Percentiles rank a stretch among this genome's conserved stretches.
Evolutionary conservation across 2,113 vertebrate species (phyloP).

Genomic region (Petromus typicus): DNA sequence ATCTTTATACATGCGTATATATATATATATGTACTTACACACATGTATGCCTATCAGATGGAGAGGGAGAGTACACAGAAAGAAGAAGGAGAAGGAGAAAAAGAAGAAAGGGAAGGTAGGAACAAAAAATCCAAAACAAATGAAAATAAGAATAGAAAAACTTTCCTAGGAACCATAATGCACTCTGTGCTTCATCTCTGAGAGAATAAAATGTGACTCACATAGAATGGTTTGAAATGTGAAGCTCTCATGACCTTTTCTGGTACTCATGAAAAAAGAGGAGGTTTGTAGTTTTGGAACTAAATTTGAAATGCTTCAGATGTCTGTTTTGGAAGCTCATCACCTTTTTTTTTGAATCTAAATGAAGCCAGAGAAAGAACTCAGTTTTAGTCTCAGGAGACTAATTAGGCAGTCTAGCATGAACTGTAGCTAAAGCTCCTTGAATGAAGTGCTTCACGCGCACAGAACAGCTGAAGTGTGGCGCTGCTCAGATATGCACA

Average conservation of each 20-base stretch:
- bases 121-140: not conserved
- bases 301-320: not conserved
- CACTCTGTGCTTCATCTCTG: not conserved
- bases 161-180: not conserved
- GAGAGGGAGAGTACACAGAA: too few relatives aligned
- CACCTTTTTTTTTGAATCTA: slow-evolving; percentile 24
- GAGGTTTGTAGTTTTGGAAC: not conserved
- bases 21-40: not conserved
- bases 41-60: not conserved
- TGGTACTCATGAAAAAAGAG: not conserved
- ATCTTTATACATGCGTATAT: not conserved
- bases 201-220: not conserved
- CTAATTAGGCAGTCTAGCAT: slow-evolving; percentile 65
- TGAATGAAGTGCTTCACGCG: not conserved
- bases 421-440: not conserved
- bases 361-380: slow-evolving; percentile 58
- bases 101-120: not conserved
- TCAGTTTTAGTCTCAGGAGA: slow-evolving; percentile 68
- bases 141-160: not conserved
- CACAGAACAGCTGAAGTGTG: not conserved
- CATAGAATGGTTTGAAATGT: not conserved
- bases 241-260: not conserved
- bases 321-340: not conserved
- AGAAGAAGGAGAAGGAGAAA: not conserved
- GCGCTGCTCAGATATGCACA: not conserved